Evolutionary conservation across 2,888 invertebrate genomes (phyloP), one percentile per base, ranked within the genome.

Genomic region (Adelognathus sp.): DNA sequence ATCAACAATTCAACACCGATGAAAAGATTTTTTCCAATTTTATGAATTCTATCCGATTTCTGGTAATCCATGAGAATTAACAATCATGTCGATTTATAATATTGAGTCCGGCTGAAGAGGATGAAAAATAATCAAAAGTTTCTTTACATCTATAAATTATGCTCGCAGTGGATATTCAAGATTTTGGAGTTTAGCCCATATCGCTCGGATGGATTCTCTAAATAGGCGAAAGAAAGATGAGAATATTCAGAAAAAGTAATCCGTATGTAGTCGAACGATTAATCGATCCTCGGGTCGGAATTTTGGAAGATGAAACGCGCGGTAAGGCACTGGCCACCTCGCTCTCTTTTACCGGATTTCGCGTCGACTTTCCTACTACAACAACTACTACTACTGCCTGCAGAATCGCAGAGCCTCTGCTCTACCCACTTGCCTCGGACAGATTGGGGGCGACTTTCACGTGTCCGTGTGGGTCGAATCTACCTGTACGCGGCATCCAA

Each of bases 371-470:
- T 72, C 54, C 72, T 21, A 31, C 29, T 14, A 29, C 46, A 14
- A 41, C 39, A 14, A 21, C 21, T 58, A 58, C 31, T 58, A 16
- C 31, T 16, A 31, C 5, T 11, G 7, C 24, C 24, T 29, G 56
- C 21, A 54, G 7, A 18, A 44, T 39, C 39, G 4, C 39, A 56
- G 14, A 36, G 14, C 29, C 27, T n/a, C 29, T 14, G 67, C 11
- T 56, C 21, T 69, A n/a, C 41, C 44, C 56, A 56, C 67, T 69
- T 69, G 39, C 54, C 27, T 41, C 39, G 56, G n/a, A 69, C 18
- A 29, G 41, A 64, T 64, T 44, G 64, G 46, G 67, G 54, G 31
- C 67, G 67, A 69, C 67, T 69, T 69, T 69, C 67, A 69, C 67
- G 54, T 21, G 18, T 21, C 56, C 56, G 67, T 56, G 39, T 69